Conservation (phyloP, 2,113 vertebrate species). For the Leptobrachium leishanense region DNA sequence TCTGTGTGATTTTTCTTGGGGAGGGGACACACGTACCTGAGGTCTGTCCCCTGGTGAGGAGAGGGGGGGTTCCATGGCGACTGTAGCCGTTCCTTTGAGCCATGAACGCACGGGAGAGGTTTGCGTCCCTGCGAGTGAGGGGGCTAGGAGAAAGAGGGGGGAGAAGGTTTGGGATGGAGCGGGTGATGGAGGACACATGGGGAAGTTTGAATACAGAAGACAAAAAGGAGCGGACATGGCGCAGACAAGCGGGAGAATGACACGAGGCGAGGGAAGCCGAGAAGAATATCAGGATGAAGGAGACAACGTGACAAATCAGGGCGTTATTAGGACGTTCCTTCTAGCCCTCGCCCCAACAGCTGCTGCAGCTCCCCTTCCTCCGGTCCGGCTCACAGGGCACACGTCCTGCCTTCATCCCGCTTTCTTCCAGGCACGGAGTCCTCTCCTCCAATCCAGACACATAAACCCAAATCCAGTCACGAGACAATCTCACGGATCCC, state of each 20-base stretch:
- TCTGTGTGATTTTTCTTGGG: no score
- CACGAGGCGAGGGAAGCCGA: not conserved
- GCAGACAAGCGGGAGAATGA: not conserved
- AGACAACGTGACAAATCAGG: not conserved
- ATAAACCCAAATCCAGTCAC: no score
- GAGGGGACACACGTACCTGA: conserved; percentile 8
- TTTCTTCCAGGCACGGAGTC: no score
- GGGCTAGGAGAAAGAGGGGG: conserved; percentile 20
- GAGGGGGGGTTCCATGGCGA: conserved; percentile 51
- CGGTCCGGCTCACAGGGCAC: no score
- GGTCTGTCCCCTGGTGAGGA: conserved; percentile 42
- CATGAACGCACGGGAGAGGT: conserved; percentile 52
- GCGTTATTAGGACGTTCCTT: no score
- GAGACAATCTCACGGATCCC: no score
- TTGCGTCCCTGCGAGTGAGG: conserved; percentile 14
- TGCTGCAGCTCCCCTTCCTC: no score
- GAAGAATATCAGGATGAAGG: not conserved
- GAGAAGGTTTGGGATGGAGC: not conserved
- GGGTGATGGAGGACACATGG: not conserved
- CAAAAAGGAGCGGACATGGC: not conserved
- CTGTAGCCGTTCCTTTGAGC: conserved; percentile 64
- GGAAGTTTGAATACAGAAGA: not conserved
- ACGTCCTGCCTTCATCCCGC: no score
- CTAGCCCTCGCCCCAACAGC: no score
- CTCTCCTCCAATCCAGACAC: no score